Evolutionary conservation across 35 echinoderm and acorn worm genomes (phyloP).

Genomic region (Chiridota heheva): DNA sequence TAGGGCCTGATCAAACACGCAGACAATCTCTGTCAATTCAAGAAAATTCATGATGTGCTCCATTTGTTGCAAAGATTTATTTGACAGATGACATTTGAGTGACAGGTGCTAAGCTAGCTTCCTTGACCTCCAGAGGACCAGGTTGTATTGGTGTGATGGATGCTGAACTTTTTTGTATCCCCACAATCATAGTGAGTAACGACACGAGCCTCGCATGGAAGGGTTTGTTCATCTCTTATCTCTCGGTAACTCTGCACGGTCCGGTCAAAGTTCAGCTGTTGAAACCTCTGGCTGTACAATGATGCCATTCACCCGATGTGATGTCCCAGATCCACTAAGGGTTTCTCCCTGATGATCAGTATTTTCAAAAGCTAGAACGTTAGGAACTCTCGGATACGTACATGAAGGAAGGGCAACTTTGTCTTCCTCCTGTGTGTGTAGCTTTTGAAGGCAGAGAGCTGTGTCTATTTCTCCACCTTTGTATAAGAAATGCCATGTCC

Average conservation of each 20-base stretch:
- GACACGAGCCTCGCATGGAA: too few relatives aligned
- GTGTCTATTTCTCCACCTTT: too few relatives aligned
- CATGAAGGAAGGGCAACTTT: neutral
- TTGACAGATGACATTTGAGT: slow-evolving; percentile 29
- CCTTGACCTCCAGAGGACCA: neutral
- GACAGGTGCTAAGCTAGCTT: slow-evolving; percentile 1
- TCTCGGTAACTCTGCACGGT: neutral
- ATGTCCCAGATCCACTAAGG: slow-evolving; percentile 20
- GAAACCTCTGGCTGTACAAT: slow-evolving; percentile 10
- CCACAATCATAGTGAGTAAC: too few relatives aligned
- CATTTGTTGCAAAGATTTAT: slow-evolving; percentile 12
- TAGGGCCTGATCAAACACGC: slow-evolving; percentile 47
- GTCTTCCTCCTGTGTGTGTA: too few relatives aligned
- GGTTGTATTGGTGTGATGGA: neutral
- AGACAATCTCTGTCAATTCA: neutral
- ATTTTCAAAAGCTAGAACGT: slow-evolving; percentile 20
- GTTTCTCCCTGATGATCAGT: slow-evolving; percentile 18
- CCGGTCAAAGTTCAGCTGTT: neutral
- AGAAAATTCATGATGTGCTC: neutral
- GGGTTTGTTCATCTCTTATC: slow-evolving; percentile 10
- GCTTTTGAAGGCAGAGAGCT: too few relatives aligned
- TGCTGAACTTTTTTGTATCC: neutral
- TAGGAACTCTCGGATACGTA: neutral
- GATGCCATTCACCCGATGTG: slow-evolving; percentile 35
- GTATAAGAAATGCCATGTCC: slow-evolving; percentile 38